These are phyloP conservation scores for Philonicus albiceps DNA, from an alignment of 2,888 invertebrate genomes.

Conservation along the genomic window DNA sequence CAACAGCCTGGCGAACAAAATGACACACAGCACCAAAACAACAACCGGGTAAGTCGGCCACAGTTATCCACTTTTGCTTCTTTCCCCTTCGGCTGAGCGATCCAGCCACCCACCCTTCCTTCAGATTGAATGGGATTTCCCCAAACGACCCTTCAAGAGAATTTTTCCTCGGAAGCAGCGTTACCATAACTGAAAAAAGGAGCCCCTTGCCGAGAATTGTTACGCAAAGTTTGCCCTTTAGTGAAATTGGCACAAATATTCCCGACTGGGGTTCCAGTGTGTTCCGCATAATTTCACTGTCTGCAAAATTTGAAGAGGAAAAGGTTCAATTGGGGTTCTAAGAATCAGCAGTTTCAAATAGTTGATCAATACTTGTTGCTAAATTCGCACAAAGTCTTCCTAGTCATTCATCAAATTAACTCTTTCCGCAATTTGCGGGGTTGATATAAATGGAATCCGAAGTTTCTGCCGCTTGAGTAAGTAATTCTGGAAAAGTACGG, in stretches of 20 bases:
- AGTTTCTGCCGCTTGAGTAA: not conserved
- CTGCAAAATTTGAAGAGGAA: not conserved
- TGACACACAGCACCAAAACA: slow-evolving; percentile 34
- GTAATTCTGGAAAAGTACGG: not conserved
- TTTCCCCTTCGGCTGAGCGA: not conserved
- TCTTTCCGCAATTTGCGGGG: not conserved
- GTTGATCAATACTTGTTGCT: not conserved
- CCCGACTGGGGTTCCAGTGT: not conserved
- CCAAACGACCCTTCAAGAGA: not conserved
- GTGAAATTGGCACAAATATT: not conserved
- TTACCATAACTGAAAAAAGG: not conserved
- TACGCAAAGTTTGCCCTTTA: not conserved
- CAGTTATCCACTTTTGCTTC: not conserved
- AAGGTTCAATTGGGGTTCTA: not conserved
- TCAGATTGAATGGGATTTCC: not conserved
- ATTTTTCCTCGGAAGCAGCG: not conserved
- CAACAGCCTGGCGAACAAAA: slow-evolving; percentile 59
- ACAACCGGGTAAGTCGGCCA: slow-evolving; percentile 37
- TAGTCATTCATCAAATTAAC: not conserved
- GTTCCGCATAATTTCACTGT: not conserved
- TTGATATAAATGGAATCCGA: not conserved
- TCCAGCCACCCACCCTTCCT: not conserved
- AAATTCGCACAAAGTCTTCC: not conserved
- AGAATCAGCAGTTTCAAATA: not conserved
- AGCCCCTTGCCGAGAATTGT: not conserved